Base-by-base conservation (phyloP, 2,888 invertebrate species). In the Aproaerema taeniolella region DNA sequence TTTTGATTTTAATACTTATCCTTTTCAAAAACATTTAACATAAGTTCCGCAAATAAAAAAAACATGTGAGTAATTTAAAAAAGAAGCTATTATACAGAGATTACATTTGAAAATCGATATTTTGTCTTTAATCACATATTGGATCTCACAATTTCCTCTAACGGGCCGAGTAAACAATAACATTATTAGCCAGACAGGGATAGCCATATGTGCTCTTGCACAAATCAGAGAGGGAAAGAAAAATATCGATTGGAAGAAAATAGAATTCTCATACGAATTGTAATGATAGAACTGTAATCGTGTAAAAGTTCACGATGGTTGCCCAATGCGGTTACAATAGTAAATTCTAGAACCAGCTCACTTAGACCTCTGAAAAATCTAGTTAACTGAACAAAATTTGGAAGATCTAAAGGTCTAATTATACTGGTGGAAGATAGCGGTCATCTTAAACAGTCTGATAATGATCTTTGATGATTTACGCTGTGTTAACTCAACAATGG, bases 231-330 rank as follows among this genome's bases (percentile, higher is more conserved):
- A 34, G 65, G 51, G 69, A 76, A 31, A 53, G 59, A 67, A 58
- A 20, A 71, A 75, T 64, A 71, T 67, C 68, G 63, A 72, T 71
- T 71, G 62, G 72, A 67, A 80, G 78, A 81, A 81, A 83, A 83
- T 85, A 83, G 80, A 83, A 74, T 85, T 85, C 83, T 83, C 82
- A 82, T 83, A 85, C 78, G 72, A 76, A 80, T 68, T 61, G 73
- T 82, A 81, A 83, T 83, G 69, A 62, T 58, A 55, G 76, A 67
- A 77, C 76, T 76, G 78, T 81, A 80, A 80, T 85, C 79, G 78
- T 83, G 81, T 85, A 83, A 79, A 80, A 80, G 83, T 86, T 83
- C 82, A 83, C 76, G 77, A 83, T 85, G 69, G 69, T 79, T 82
- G 67, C 76, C 70, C 71, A 80, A 81, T 52, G 55, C 67, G 63